Evolutionary conservation across 2,113 vertebrate species (phyloP), one percentile per base, ranked within the genome.

Genomic region (Alethe castanea): DNA sequence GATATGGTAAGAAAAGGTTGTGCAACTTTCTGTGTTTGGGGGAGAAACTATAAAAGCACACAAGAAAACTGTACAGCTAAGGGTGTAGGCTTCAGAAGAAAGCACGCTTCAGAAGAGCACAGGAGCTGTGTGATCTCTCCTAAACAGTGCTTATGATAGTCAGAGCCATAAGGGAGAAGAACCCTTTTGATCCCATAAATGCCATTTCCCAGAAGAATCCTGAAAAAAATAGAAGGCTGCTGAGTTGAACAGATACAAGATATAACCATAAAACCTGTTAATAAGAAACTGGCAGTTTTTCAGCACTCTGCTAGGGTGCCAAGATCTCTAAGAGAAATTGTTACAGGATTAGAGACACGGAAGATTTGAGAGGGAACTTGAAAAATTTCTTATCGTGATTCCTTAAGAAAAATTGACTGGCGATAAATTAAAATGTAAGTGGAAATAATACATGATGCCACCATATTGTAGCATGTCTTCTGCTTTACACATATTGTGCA

Each of bases 351-450:
- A n/a, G 10, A 81, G 38, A 57, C 40, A 16, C 36, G 87, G 57
- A 89, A 93, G 61, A 70, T 66, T 64, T 53, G 65, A 66, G 45
- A 65, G 56, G 36, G 48, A 24, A 57, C 50, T 52, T 72, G 31
- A 57, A 70, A 84, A 57, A 14, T 6, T 29, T 45, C 5, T 84
- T 85, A 12, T 17, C 2, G 8, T 29, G 19, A 61, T 69, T 90
- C 40, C 65, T 60, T 53, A n/a, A 61, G 38, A 94, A 86, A 88
- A 72, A 28, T 52, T 77, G 79, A 95, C n/a, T 71, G 38, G 79
- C 45, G 38, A 86, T 60, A 77, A 95, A 69, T 94, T 87, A 91
- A 94, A 56, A 83, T 61, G 28, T 42, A 92, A 90, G 42, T 72
- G 53, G 35, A 67, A 84, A 88, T 89, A 95, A 91, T 84, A 90